These are phyloP conservation scores for Chironomus tepperi DNA, from an alignment of 1,140 invertebrate species.

Conservation along the genomic window DNA sequence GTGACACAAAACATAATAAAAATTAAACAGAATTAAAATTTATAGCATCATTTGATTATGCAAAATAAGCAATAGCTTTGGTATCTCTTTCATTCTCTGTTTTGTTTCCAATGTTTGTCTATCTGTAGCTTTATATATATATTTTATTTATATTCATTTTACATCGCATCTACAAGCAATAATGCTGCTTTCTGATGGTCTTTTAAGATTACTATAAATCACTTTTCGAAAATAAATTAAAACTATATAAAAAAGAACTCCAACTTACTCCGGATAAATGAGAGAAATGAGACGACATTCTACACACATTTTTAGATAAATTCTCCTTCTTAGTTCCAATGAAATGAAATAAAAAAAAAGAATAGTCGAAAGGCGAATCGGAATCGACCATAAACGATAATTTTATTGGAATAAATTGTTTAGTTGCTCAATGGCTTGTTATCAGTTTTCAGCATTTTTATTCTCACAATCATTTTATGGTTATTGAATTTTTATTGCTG, in stretches of 20 bases:
- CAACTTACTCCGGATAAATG: background rate
- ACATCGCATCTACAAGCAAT: background rate
- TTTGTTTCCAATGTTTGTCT: background rate
- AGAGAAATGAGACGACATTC: background rate
- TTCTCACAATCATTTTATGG: constrained; percentile 23
- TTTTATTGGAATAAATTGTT: background rate
- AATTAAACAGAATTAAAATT: background rate
- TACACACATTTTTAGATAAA: constrained; percentile 6
- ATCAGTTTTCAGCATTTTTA: constrained; percentile 9
- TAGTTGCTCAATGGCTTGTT: constrained; percentile 3
- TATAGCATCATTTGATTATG: constrained; percentile 13
- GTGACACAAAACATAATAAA: background rate
- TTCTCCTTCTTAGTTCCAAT: background rate
- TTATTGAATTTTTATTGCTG: constrained; percentile 20
- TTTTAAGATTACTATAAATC: constrained; percentile 16
- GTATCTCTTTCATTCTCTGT: background rate
- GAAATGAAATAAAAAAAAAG: background rate
- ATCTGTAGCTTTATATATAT: too few relatives aligned
- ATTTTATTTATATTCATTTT: too few relatives aligned
- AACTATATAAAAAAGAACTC: background rate
- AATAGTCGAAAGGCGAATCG: constrained; percentile 6
- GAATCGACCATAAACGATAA: background rate
- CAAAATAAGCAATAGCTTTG: constrained; percentile 1
- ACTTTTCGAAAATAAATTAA: constrained; percentile 23
- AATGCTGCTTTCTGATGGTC: constrained; percentile 6